phyloP scores from a whole-genome alignment of 2,797 vertebrate species.

The Microcaecilia unicolor region DNA sequence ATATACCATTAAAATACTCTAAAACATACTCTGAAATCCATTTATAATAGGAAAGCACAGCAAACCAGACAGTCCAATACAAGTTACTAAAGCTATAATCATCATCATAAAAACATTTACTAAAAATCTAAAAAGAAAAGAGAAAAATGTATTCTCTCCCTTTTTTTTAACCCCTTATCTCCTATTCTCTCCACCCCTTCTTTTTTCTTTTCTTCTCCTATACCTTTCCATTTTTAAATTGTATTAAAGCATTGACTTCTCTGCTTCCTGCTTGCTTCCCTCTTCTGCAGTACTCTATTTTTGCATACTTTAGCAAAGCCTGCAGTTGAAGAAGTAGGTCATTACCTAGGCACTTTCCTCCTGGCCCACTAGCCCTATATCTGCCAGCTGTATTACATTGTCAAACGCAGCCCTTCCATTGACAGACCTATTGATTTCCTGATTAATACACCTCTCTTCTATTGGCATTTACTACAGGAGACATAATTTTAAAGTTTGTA shows the following conservation, averaged over 20 bases:
- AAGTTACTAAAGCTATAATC: too few species aligned
- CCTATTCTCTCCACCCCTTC: too few species aligned
- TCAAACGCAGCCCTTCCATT: conserved; percentile 57
- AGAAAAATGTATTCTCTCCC: too few species aligned
- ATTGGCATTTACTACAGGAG: conserved; percentile 67
- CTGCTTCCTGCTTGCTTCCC: not conserved
- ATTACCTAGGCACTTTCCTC: conserved; percentile 26
- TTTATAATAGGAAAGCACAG: too few species aligned
- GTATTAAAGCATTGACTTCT: not conserved
- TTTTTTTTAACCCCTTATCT: too few species aligned
- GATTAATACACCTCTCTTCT: conserved; percentile 80
- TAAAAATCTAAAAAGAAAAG: too few species aligned
- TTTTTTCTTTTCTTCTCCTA: too few species aligned
- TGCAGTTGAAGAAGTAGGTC: conserved; percentile 32
- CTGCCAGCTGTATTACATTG: conserved; percentile 39
- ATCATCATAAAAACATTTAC: too few species aligned
- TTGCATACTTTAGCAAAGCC: conserved; percentile 18
- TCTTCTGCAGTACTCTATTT: not conserved
- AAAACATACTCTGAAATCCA: too few species aligned
- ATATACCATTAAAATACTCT: too few species aligned
- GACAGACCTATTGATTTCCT: conserved; percentile 73
- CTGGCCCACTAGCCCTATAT: conserved; percentile 27
- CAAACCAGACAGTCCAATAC: too few species aligned
- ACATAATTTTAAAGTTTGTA: conserved; percentile 84
- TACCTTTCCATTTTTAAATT: too few species aligned